Conservation (phyloP, 1,140 invertebrate genomes). For the Drosophila nannoptera region DNA sequence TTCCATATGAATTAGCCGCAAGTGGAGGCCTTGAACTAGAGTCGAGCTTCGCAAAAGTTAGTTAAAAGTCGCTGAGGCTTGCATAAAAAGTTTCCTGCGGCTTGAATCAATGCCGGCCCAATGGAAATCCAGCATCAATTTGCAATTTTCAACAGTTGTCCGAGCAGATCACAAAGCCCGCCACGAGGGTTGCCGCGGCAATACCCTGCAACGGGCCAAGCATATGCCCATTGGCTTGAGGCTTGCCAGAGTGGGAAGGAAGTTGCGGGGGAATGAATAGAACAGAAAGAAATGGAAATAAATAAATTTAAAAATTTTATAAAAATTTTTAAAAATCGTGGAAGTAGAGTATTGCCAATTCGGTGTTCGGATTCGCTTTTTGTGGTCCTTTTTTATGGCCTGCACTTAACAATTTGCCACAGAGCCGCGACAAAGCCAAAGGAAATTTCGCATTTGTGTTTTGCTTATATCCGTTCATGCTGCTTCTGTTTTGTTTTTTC, state of each 20-base stretch:
- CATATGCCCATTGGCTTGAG: too few species aligned
- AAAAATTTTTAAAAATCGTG: too few species aligned
- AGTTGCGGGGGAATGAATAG: too few species aligned
- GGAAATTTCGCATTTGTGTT: conserved; percentile 53
- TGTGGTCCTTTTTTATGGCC: conserved; percentile 31
- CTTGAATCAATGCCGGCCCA: conserved; percentile 41
- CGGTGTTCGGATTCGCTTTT: not conserved
- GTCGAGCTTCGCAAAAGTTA: conserved; percentile 28
- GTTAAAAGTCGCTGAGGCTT: conserved; percentile 18
- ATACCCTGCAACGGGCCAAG: conserved; percentile 18
- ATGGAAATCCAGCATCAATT: conserved; percentile 43
- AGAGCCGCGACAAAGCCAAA: conserved; percentile 38
- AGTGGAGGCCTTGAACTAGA: conserved; percentile 15
- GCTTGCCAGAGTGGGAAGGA: too few species aligned
- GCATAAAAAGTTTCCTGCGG: conserved; percentile 20
- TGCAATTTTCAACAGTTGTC: conserved; percentile 58
- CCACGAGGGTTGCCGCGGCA: conserved; percentile 37
- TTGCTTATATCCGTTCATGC: conserved; percentile 17
- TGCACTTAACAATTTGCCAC: conserved; percentile 53
- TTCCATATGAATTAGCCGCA: conserved; percentile 22
- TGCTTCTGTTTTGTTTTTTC: conserved; percentile 18
- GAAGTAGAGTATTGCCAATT: conserved; percentile 10
- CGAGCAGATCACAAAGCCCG: conserved; percentile 21
- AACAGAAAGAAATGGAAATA: not conserved
- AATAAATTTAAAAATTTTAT: conserved; percentile 1